Evolutionary conservation across 2,113 vertebrate species (phyloP).

Genomic region (Cephalopholis sonnerati): DNA sequence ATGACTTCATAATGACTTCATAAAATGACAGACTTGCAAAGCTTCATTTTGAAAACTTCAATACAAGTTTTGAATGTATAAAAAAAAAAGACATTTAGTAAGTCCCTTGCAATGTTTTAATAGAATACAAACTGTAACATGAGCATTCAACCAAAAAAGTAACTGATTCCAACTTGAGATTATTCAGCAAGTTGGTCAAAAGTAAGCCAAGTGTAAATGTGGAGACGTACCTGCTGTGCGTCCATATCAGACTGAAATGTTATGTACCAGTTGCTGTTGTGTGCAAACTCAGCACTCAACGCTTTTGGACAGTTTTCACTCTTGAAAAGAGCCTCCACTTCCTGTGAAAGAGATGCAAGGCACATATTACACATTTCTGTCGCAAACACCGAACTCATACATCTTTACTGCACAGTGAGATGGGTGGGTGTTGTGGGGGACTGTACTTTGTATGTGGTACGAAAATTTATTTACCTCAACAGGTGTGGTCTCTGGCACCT

Average conservation of each 20-base stretch:
- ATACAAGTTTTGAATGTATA: no score
- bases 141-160: background rate
- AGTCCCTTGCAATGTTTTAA: no score
- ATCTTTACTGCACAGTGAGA: background rate
- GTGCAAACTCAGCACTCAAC: conserved; percentile 97
- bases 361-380: conserved; percentile 16
- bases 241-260: conserved; percentile 98
- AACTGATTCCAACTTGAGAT: background rate
- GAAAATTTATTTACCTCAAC: conserved; percentile 87
- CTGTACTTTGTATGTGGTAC: background rate
- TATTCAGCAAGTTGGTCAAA: background rate
- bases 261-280: conserved; percentile 99
- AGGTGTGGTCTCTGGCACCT: conserved; percentile 96
- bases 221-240: conserved; percentile 90
- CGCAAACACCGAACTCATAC: background rate
- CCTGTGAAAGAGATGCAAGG: conserved; percentile 79
- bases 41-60: no score
- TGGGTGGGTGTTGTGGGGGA: background rate
- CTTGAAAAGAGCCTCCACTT: conserved; percentile 95
- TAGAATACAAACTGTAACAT: no score
- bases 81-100: no score
- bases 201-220: background rate
- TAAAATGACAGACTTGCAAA: no score
- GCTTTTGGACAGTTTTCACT: conserved; percentile 95
- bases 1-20: no score